Base-by-base conservation (phyloP, 2,888 invertebrate species). In the Oxytorus armatus region DNA sequence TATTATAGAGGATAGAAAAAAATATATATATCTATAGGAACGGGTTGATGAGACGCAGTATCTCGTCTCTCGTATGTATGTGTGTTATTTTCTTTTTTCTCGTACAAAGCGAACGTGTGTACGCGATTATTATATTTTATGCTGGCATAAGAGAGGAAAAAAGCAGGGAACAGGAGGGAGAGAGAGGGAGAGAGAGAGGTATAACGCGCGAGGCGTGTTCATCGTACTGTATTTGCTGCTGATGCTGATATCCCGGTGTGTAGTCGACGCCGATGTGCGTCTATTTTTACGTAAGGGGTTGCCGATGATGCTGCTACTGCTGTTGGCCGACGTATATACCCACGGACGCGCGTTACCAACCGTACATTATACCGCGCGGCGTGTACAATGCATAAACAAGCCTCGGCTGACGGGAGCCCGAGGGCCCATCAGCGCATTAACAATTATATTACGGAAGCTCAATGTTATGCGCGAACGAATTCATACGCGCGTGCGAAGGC, bases 121-220 rank as follows among this genome's bases (percentile, higher is more conserved):
- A 73, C 72, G 70, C 70, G 78, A 79, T 81, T 79, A 83, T 83
- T 81, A 84, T 83, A 79, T 78, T 74, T 74, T 69, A 83, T 74
- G 83, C 74, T 72, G 69, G 75, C 39, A 25, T 53, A 49, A 55
- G 47, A 44, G 57, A 53, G 36, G 66, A 49, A 73, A 65, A 70
- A 63, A 57, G 55, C 49, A 65, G 70, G 77, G 77, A 39, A 69
- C 36, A 16, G 47, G 70, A 70, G 57, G 55, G 92, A 49, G 75
- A 86, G 89, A 89, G 90, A 92, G 90, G 92, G 92, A 92, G 92
- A 92, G 21, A 49, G 73, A 86, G 89, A 89, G 90, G 92, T 92
- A 92, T 93, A 93, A 93, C 93, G 92, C 92, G 93, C 92, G 91
- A 92, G 92, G 92, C 93, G 93, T 92, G 92, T 92, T 92, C 92